Evolutionary conservation across 30 jellyfish, hydroid and myxozoan species (phyloP), one percentile per base, ranked within the genome.

Genomic region (Cassiopea andromeda): DNA sequence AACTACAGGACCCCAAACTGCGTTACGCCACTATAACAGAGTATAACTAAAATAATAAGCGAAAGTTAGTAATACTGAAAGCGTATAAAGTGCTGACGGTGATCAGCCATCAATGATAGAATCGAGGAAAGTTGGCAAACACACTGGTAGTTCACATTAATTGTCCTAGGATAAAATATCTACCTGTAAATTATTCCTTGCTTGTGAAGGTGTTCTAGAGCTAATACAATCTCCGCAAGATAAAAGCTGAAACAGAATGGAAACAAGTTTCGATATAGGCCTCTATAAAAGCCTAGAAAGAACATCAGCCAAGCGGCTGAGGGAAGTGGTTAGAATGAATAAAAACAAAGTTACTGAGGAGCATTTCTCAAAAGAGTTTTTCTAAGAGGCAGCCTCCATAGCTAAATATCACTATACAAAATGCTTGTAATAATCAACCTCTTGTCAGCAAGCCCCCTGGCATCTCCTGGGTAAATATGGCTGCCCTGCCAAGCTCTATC

Each of bases 171-270:
- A 75, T 47, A 47, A 44, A 13, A 45, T 12, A 14, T 72, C 58
- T 47, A 96, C 99, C 99, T 93, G 84, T 97, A 97, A 61, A 97
- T 97, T 44, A 97, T 97, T 13, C 99, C 99, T 90, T 91, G 97
- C 66, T 81, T 72, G 72, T 97, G 99, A 47, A 97, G 86, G 73
- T 97, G 99, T 70, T 93, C 97, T 47, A 97, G 73, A 6, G 99
- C 99, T 7, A 97, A 69, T 2, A 97, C 94, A 44, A 97, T 97
- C 77, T 97, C 99, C 15, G 99, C 99, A 27, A 97, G 87, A 83
- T 97, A 97, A 87, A 97, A 97, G 81, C 99, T 97, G 89, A 74
- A 84, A 73, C 7, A 77, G 78, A 87, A 50, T 44, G 68, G 14
- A 58, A 58, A 58, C 68, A 58, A 6, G 68, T 0, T 27, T 27